Conservation (phyloP, 2,888 invertebrate species). For the Conus canariensis region DNA sequence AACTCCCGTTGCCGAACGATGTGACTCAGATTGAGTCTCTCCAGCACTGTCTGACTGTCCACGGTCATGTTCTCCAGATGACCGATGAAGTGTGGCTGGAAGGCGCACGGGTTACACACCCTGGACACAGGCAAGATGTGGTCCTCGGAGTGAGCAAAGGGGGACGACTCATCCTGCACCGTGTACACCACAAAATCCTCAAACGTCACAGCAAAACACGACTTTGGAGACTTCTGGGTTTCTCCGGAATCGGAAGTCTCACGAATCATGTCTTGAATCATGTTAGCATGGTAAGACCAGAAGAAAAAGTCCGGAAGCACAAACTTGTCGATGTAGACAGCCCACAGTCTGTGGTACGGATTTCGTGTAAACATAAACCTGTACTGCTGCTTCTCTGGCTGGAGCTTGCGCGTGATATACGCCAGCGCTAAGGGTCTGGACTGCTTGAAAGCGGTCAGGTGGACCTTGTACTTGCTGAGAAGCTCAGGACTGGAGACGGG, state of each 20-base stretch:
- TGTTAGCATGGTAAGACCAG: slow-evolving; percentile 47
- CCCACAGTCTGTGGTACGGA: slow-evolving; percentile 57
- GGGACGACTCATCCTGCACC: slow-evolving; percentile 26
- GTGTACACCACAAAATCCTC: slow-evolving; percentile 54
- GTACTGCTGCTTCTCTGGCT: slow-evolving; percentile 22
- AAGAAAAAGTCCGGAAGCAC: slow-evolving; percentile 54
- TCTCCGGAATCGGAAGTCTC: not conserved
- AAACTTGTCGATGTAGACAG: slow-evolving; percentile 59
- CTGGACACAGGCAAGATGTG: slow-evolving; percentile 53
- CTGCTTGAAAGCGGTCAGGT: slow-evolving; percentile 36
- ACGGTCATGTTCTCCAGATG: slow-evolving; percentile 53
- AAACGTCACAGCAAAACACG: slow-evolving; percentile 47
- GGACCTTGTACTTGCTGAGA: slow-evolving; percentile 45
- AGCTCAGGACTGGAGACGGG: slow-evolving; percentile 32
- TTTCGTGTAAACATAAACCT: slow-evolving; percentile 57
- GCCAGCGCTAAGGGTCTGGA: not conserved
- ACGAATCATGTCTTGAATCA: slow-evolving; percentile 33
- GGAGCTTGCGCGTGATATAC: slow-evolving; percentile 29
- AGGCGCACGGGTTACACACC: slow-evolving; percentile 56
- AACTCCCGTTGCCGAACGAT: not conserved
- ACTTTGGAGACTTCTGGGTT: not conserved
- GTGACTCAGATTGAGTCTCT: slow-evolving; percentile 41
- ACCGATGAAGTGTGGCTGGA: slow-evolving; percentile 54
- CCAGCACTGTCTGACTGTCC: slow-evolving; percentile 48
- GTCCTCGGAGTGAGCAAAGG: slow-evolving; percentile 47